Evolutionary conservation across 2,113 vertebrate genomes (phyloP).

Genomic region (Sceloporus undulatus): DNA sequence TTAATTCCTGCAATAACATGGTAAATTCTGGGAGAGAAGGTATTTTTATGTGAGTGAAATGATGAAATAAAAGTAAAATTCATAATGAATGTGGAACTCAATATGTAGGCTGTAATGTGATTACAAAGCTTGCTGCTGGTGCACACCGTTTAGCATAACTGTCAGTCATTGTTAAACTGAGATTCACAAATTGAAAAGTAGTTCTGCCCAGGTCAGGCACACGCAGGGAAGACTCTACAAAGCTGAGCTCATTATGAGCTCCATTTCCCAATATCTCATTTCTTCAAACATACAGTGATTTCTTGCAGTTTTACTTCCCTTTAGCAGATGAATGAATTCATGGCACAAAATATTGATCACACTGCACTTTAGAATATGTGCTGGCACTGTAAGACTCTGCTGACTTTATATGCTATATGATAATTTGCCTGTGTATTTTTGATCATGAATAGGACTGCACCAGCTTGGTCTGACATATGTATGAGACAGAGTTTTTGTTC

Average conservation of each 20-base stretch:
- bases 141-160: constrained; percentile 19
- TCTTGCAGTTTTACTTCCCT: constrained; percentile 16
- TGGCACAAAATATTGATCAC: constrained; percentile 24
- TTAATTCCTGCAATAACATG: neutral
- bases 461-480: constrained; percentile 30
- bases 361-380: neutral
- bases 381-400: neutral
- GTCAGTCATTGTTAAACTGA: constrained; percentile 23
- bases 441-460: neutral
- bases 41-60: constrained; percentile 11
- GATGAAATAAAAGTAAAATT: constrained; percentile 21
- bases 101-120: constrained; percentile 1
- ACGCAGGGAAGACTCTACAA: neutral
- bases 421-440: constrained; percentile 41
- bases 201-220: constrained; percentile 11
- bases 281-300: constrained; percentile 41
- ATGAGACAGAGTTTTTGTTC: neutral
- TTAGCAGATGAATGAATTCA: constrained; percentile 27
- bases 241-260: constrained; percentile 21
- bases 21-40: neutral
- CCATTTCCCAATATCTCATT: constrained; percentile 28
- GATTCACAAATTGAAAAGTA: constrained; percentile 22
- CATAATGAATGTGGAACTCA: neutral
- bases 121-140: constrained; percentile 9
- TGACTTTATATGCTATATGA: constrained; percentile 20